Percentiles rank a stretch among this genome's conserved stretches.
phyloP scores from a whole-genome alignment of 2,113 vertebrate species.

The Toxotes chatareus region DNA sequence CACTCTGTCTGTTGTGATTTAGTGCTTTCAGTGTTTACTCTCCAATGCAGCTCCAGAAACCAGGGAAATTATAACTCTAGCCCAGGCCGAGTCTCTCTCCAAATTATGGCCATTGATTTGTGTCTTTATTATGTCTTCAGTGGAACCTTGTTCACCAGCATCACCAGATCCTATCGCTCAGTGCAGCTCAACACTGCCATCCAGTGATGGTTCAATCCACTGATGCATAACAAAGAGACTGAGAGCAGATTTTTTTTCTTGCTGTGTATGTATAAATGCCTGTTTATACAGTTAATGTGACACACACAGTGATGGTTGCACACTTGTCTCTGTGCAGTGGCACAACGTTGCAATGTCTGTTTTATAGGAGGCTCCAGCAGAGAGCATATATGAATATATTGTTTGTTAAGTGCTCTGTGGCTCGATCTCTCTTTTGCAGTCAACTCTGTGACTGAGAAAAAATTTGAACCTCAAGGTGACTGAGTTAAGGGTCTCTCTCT shows the following conservation, averaged over 20 bases:
- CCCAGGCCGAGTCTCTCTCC: conserved; percentile 74
- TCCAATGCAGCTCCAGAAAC: conserved; percentile 69
- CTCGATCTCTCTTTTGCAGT: neutral
- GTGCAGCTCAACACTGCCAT: conserved; percentile 85
- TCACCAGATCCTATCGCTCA: conserved; percentile 7
- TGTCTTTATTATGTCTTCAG: conserved; percentile 84
- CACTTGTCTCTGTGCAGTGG: neutral
- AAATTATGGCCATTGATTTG: conserved; percentile 85
- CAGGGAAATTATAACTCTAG: conserved; percentile 78
- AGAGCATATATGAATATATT: neutral
- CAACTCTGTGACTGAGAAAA: neutral
- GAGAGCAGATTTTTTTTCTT: neutral
- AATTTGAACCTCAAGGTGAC: conserved; percentile 47
- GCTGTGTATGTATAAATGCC: conserved; percentile 5
- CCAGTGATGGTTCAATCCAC: conserved; percentile 71
- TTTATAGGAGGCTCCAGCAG: neutral
- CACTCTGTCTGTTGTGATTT: conserved; percentile 65
- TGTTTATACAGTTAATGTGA: conserved; percentile 14
- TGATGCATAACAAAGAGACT: conserved; percentile 4
- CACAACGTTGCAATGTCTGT: neutral
- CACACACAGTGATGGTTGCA: neutral
- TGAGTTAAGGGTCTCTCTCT: conserved; percentile 18
- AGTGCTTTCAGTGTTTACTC: conserved; percentile 76
- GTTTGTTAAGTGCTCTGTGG: neutral
- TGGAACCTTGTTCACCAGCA: conserved; percentile 60